These are phyloP conservation scores for Mus caroli DNA, from an alignment of 2,797 vertebrate genomes.

Conservation along the genomic window DNA sequence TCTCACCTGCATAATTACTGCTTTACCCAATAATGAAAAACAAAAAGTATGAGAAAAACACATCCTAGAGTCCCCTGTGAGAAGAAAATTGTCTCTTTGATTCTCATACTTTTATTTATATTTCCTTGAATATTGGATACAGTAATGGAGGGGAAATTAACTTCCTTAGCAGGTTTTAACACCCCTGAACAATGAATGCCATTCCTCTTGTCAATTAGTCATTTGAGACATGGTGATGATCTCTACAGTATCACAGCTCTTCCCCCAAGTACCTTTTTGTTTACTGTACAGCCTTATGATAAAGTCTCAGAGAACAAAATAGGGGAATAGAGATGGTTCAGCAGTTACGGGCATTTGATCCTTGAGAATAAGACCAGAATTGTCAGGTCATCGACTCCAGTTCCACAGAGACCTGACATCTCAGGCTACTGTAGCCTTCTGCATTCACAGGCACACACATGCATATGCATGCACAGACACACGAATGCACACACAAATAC, in stretches of 20 bases:
- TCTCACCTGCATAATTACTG: slow-evolving; percentile 75
- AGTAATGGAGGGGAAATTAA: background rate
- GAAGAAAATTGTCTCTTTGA: slow-evolving; percentile 23
- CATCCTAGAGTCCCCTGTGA: slow-evolving; percentile 23
- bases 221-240: background rate
- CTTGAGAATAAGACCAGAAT: background rate
- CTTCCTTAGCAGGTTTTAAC: background rate
- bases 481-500: too few species aligned
- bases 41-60: slow-evolving; percentile 1
- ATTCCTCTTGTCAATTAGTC: background rate
- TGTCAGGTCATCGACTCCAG: background rate
- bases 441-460: background rate
- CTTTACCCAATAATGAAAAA: slow-evolving; percentile 54
- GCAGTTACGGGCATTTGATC: background rate
- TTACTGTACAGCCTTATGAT: background rate
- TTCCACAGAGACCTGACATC: background rate
- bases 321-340: background rate
- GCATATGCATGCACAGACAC: too few species aligned
- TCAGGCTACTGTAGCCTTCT: background rate
- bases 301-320: background rate
- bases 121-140: slow-evolving; percentile 17
- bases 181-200: background rate
- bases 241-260: background rate
- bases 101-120: slow-evolving; percentile 38
- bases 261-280: background rate